phyloP scores from a whole-genome alignment of 2,797 vertebrate genomes.

The Anas georgica region DNA sequence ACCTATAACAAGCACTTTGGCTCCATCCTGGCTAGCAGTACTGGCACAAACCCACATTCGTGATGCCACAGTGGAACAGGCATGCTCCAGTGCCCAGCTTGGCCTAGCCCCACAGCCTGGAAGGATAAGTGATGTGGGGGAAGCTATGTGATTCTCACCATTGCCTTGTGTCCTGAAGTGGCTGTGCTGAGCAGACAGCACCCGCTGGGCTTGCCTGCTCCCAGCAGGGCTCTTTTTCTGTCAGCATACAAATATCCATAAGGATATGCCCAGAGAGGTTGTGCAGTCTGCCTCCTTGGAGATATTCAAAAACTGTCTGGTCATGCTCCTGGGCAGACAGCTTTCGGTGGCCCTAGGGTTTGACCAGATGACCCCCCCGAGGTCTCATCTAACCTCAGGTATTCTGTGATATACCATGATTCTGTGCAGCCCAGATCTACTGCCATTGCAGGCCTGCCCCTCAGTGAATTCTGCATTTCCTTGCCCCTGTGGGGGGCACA shows the following conservation, averaged over 20 bases:
- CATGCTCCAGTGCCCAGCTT: neutral
- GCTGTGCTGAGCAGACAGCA: neutral
- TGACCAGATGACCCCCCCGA: neutral
- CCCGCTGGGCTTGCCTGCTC: fast-evolving
- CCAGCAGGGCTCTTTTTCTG: neutral
- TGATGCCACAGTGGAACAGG: neutral
- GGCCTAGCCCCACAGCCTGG: neutral
- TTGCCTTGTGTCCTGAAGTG: fast-evolving
- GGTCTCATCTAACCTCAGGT: neutral
- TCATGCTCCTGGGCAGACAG: neutral
- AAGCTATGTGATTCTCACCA: fast-evolving
- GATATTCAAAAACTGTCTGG: neutral
- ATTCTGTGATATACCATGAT: too few species aligned
- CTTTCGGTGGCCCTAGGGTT: neutral
- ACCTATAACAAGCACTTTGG: neutral
- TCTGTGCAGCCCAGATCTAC: neutral
- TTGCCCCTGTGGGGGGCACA: fast-evolving
- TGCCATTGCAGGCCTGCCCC: neutral
- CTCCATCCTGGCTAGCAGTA: neutral
- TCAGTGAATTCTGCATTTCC: neutral
- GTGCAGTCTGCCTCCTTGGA: neutral
- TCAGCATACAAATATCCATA: fast-evolving
- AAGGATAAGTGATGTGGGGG: neutral
- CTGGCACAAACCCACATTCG: neutral
- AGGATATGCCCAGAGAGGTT: neutral